These are phyloP conservation scores for Amiota minor DNA, from an alignment of 2,888 invertebrate species.

Conservation along the genomic window DNA sequence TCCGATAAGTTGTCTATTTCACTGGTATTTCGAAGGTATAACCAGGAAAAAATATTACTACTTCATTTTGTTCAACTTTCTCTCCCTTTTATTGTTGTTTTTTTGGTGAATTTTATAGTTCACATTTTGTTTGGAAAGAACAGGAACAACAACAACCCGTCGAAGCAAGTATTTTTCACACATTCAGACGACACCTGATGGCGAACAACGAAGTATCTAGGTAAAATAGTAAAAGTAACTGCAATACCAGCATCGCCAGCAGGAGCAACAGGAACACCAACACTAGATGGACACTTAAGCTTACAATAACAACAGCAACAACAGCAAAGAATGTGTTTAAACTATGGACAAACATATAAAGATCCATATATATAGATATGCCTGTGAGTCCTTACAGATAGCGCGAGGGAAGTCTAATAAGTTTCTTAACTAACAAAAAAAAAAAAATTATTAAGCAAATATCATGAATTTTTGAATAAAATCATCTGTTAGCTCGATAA, in stretches of 20 bases:
- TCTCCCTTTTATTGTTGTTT: background rate
- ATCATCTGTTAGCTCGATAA: too few relatives aligned
- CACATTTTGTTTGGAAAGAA: slow-evolving; percentile 13
- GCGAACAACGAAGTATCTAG: background rate
- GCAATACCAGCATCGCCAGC: slow-evolving; percentile 4
- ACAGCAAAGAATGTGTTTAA: background rate
- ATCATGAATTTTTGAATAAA: too few relatives aligned
- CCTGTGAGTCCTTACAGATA: too few relatives aligned
- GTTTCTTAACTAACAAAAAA: too few relatives aligned
- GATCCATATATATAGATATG: background rate
- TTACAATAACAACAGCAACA: background rate
- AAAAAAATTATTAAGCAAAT: too few relatives aligned
- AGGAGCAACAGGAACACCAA: background rate
- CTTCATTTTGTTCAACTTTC: too few relatives aligned
- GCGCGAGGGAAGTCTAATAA: too few relatives aligned
- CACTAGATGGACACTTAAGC: background rate
- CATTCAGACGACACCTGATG: background rate
- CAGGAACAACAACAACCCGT: background rate
- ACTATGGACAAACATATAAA: slow-evolving; percentile 1
- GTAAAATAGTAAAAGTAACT: background rate
- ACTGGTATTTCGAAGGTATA: too few relatives aligned
- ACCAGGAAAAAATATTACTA: too few relatives aligned
- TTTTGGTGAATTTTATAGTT: slow-evolving; percentile 16
- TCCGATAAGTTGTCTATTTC: too few relatives aligned
- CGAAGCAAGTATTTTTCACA: background rate